Conservation (phyloP, 2,888 invertebrate species). For the Cephus nigrinus region DNA sequence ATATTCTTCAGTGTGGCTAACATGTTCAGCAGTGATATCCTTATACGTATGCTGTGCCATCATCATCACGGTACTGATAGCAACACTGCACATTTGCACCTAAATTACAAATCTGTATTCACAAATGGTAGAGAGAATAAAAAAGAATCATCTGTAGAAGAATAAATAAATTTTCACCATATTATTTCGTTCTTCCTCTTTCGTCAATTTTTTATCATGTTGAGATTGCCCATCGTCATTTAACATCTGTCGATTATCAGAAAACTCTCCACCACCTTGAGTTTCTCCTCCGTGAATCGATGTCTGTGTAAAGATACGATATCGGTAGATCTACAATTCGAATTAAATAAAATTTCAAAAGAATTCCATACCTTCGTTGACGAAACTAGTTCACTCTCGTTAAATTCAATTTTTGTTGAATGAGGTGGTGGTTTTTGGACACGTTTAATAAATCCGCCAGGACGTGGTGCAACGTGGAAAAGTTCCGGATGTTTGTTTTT, state of each 20-base stretch:
- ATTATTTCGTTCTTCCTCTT: constrained; percentile 28
- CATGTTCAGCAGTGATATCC: constrained; percentile 33
- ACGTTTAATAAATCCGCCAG: constrained; percentile 26
- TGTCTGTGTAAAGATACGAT: not conserved
- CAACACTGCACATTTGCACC: constrained; percentile 34
- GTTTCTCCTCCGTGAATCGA: not conserved
- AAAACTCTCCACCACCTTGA: not conserved
- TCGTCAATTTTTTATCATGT: constrained; percentile 13
- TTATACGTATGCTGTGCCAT: constrained; percentile 18
- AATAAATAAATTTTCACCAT: constrained; percentile 17
- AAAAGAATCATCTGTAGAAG: not conserved
- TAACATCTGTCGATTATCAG: not conserved
- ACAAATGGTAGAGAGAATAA: not conserved
- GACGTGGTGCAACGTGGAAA: constrained; percentile 29
- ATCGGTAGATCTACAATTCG: not conserved
- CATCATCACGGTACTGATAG: constrained; percentile 22
- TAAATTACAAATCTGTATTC: constrained; percentile 5
- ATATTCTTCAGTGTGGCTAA: constrained; percentile 31
- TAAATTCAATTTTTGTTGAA: constrained; percentile 4
- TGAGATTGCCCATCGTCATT: not conserved
- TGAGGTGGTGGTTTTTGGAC: constrained; percentile 6
- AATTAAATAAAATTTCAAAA: not conserved
- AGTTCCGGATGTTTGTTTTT: constrained; percentile 33
- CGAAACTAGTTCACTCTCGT: not conserved
- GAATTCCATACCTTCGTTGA: not conserved